Evolutionary conservation across 2,888 invertebrate species (phyloP).

Genomic region (Aphelenchoides bicaudatus): DNA sequence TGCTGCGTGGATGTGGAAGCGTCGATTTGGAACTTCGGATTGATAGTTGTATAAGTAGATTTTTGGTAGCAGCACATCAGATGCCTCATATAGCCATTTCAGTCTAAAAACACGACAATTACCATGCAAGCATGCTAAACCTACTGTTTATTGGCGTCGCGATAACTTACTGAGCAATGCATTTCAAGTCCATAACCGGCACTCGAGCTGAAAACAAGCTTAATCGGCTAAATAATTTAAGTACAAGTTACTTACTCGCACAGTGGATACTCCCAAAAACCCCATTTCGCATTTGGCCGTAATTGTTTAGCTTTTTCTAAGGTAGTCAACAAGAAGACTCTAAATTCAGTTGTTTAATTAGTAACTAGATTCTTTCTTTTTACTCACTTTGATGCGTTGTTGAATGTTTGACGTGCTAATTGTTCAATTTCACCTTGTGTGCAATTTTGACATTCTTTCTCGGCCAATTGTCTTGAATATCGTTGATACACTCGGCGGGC

Average conservation of each 20-base stretch:
- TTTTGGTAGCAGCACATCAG: background rate
- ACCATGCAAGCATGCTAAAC: background rate
- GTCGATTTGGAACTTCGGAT: background rate
- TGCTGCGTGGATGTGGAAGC: background rate
- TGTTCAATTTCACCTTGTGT: conserved; percentile 21
- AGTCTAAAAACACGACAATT: conserved; percentile 2
- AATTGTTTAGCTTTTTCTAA: conserved; percentile 68
- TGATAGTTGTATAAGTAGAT: conserved; percentile 13
- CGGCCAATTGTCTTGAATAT: conserved; percentile 26
- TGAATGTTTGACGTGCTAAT: conserved; percentile 30
- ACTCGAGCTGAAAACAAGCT: background rate
- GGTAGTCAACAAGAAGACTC: conserved; percentile 70
- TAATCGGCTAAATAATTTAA: conserved; percentile 35
- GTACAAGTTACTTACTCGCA: conserved; percentile 67
- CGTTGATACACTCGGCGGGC: conserved; percentile 33
- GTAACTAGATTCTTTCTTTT: background rate
- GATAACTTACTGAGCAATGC: conserved; percentile 31
- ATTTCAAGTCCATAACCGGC: conserved; percentile 12
- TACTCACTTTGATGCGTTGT: conserved; percentile 32
- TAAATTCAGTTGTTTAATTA: conserved; percentile 20
- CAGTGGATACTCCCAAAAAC: conserved; percentile 80
- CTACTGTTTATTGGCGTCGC: conserved; percentile 33
- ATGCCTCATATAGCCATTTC: background rate
- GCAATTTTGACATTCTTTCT: conserved; percentile 16
- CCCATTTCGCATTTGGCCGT: conserved; percentile 73